Base-by-base conservation (phyloP, 2,888 invertebrate species). In the Norana najaformis region DNA sequence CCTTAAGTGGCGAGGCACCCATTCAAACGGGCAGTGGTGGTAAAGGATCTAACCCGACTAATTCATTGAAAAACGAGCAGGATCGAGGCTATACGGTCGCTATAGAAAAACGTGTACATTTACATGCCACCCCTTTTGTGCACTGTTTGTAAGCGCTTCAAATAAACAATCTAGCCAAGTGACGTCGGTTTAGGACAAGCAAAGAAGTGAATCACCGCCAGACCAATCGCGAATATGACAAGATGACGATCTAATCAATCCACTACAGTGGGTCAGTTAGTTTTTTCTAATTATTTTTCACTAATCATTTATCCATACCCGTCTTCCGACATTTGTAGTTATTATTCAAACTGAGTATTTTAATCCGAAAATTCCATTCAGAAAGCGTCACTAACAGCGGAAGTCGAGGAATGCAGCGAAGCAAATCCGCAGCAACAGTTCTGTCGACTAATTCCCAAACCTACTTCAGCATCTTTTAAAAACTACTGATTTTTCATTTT, bases 381-480 rank as follows among this genome's bases (percentile, higher is more conserved):
- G 30, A 69, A 69, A 69, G 69, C 69, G 69, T 69, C 69, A 69
- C 69, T 69, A n/a, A 69, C 69, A 69, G 69, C 69, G 69, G 69
- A 69, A 69, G 69, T 69, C n/a, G 69, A 69, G n/a, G 41, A 41
- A 53, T 53, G 30, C 30, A 5, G 2, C 23, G 53, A 30, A 3
- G 69, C 69, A 69, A 30, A 69, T 69, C 69, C 69, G 69, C 69
- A 69, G 69, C 69, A 69, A 69, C 0, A 69, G 11, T 69, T 69
- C 53, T 53, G 30, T 53, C 53, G 53, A 53, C 16, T 69, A 69
- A 69, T 69, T n/a, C 69, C n/a, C 30, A 69, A 30, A 69, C 1
- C n/a, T n/a, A 69, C 8, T 69, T 69, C 30, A 8, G 69, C 30
- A 69, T 69, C 8, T n/a, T 69, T 69, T 69, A 11, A n/a, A 3